Percentiles rank a stretch among this genome's conserved stretches.
Conservation (phyloP, 2,113 vertebrate genomes). For the Ahaetulla prasina region DNA sequence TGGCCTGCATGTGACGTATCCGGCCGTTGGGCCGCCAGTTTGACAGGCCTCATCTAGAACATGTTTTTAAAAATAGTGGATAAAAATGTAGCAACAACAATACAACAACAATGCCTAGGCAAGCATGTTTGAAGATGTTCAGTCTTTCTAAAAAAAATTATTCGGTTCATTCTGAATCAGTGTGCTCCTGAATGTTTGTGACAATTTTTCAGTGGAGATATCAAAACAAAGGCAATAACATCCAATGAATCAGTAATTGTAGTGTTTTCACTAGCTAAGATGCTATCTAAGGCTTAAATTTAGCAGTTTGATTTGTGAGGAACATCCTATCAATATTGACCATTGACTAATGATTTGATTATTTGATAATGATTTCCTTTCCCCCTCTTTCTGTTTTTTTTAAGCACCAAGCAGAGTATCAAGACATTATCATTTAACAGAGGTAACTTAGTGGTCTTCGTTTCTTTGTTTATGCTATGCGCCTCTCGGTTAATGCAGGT, state of each 20-base stretch:
- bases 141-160: slow-evolving; percentile 29
- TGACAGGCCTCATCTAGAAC: neutral
- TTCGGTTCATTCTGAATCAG: slow-evolving; percentile 7
- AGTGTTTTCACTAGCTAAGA: slow-evolving; percentile 31
- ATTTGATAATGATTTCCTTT: neutral
- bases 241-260: neutral
- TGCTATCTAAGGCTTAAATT: slow-evolving; percentile 40
- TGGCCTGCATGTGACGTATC: too few relatives aligned
- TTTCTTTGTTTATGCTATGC: neutral
- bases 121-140: neutral
- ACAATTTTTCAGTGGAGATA: neutral
- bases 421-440: slow-evolving; percentile 1
- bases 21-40: too few relatives aligned
- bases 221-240: neutral
- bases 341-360: neutral
- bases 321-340: neutral
- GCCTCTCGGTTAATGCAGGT: neutral
- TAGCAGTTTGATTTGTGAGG: slow-evolving; percentile 21
- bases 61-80: neutral
- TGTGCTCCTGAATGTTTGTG: slow-evolving; percentile 15
- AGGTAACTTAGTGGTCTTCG: neutral
- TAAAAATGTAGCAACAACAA: neutral
- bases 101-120: neutral
- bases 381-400: neutral
- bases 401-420: neutral